Evolutionary conservation across 2,113 vertebrate species (phyloP).

Genomic region (Leptobrachium leishanense): DNA sequence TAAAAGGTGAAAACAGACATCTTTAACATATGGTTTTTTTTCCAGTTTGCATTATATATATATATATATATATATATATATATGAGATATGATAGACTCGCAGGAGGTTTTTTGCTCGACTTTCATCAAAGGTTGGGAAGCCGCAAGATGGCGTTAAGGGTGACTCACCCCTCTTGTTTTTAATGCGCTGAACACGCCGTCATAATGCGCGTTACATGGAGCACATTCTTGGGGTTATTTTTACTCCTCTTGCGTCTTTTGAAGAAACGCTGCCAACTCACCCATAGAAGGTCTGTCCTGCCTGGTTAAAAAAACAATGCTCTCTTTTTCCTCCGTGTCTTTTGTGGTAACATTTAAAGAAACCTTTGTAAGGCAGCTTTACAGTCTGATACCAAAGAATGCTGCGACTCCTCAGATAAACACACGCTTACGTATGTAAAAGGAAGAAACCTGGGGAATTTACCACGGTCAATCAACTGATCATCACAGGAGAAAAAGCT

Average conservation of each 20-base stretch:
- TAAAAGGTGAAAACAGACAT: too few relatives aligned
- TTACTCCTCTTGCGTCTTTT: neutral
- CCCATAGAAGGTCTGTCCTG: conserved; percentile 10
- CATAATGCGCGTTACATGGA: neutral
- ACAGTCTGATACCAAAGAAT: conserved; percentile 19
- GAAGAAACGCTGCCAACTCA: neutral
- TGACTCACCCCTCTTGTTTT: too few relatives aligned
- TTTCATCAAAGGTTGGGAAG: too few relatives aligned
- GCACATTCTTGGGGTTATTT: neutral
- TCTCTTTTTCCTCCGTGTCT: neutral
- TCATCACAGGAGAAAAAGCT: neutral
- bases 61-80: too few relatives aligned
- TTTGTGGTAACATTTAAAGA: neutral
- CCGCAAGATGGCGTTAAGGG: too few relatives aligned
- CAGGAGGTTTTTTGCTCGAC: too few relatives aligned
- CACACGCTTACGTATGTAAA: conserved; percentile 2
- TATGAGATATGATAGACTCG: too few relatives aligned
- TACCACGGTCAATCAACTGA: neutral
- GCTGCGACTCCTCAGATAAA: neutral
- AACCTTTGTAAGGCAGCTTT: neutral
- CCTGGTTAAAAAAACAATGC: conserved; percentile 1
- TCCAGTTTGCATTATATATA: too few relatives aligned
- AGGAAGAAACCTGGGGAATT: neutral
- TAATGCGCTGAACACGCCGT: too few relatives aligned
- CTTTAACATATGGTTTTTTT: too few relatives aligned